Percentiles rank a stretch among this genome's conserved stretches.
Conservation (phyloP, 2,888 invertebrate species). For the Drosophila differens region DNA sequence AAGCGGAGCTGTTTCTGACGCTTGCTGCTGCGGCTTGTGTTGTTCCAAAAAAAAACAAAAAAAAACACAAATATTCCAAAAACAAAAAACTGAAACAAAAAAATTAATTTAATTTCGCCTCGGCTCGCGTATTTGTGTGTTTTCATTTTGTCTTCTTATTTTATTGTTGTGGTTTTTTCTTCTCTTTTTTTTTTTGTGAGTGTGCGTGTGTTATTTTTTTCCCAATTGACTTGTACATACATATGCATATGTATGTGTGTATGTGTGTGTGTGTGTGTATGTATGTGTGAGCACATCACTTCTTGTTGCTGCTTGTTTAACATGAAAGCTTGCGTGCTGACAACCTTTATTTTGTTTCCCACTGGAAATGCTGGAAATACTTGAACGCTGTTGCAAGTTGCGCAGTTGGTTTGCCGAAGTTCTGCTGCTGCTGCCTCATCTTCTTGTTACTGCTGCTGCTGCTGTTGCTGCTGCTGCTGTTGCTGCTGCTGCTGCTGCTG, state of each 20-base stretch:
- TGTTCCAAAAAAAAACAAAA: conserved; percentile 19
- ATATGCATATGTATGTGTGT: neutral
- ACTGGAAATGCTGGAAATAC: conserved; percentile 16
- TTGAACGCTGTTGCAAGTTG: conserved; percentile 48
- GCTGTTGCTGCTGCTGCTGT: neutral
- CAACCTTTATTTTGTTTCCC: conserved; percentile 25
- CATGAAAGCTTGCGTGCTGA: conserved; percentile 49
- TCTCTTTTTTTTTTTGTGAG: conserved; percentile 4
- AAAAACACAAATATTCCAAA: conserved; percentile 21
- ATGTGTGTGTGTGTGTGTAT: neutral
- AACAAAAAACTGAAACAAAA: conserved; percentile 29
- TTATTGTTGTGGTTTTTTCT: conserved; percentile 17
- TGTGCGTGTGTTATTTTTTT: conserved; percentile 30
- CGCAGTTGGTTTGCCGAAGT: conserved; percentile 14
- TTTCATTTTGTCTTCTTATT: conserved; percentile 56
- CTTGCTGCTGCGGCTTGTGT: conserved; percentile 20
- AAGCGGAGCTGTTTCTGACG: conserved; percentile 41
- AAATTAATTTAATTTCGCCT: conserved; percentile 54
- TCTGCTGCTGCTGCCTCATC: conserved; percentile 9
- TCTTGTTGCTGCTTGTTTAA: conserved; percentile 49
- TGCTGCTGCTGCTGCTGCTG: conserved; percentile 6
- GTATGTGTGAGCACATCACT: conserved; percentile 31
- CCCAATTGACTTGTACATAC: neutral
- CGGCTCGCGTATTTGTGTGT: conserved; percentile 50
- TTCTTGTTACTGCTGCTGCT: neutral